Conservation (phyloP, 2,113 vertebrate genomes). For the Ondatra zibethicus region DNA sequence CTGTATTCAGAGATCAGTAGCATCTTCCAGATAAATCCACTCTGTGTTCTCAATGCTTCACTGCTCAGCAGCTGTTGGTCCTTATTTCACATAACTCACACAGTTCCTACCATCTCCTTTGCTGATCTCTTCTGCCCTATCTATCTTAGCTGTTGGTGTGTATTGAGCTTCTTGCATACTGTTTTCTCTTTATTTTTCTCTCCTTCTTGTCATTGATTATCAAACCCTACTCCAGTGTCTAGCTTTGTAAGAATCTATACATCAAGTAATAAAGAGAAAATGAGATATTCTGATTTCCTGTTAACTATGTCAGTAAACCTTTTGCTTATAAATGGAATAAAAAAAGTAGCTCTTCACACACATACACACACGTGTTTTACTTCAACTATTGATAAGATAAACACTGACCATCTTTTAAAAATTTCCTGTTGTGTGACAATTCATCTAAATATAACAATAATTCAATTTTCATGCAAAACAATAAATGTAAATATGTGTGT, state of each 20-base stretch:
- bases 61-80: background rate
- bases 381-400: background rate
- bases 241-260: background rate
- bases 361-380: background rate
- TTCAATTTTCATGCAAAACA: background rate
- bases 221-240: background rate
- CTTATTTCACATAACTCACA: fast-evolving
- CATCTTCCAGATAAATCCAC: background rate
- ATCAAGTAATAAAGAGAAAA: constrained; percentile 6
- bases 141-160: background rate
- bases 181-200: background rate
- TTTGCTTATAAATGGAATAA: background rate
- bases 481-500: background rate
- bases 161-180: background rate
- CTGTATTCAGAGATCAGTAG: background rate
- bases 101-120: background rate
- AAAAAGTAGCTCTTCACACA: background rate
- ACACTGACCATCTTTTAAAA: background rate
- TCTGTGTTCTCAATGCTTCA: background rate
- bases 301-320: background rate
- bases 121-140: background rate
- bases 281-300: background rate
- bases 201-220: background rate
- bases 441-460: background rate
- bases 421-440: background rate